Conservation (phyloP, 2,888 invertebrate genomes). For the Harpalus rufipes region DNA sequence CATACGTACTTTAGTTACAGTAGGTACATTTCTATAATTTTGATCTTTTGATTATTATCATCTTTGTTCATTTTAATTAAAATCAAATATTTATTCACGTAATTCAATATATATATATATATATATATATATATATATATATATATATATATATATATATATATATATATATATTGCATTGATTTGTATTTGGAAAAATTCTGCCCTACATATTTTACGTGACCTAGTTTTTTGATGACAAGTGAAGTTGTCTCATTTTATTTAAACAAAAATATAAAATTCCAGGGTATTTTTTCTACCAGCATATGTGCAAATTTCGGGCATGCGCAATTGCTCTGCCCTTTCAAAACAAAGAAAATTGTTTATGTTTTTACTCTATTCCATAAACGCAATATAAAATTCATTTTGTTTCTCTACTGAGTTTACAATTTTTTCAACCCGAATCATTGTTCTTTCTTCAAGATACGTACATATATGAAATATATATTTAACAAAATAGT, state of each 20-base stretch:
- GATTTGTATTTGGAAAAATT: too few relatives aligned
- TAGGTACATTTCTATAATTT: too few relatives aligned
- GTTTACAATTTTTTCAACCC: too few relatives aligned
- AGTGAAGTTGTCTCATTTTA: not conserved
- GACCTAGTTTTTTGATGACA: not conserved
- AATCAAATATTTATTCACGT: too few relatives aligned
- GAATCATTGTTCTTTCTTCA: too few relatives aligned
- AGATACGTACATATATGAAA: too few relatives aligned
- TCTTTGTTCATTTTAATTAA: too few relatives aligned
- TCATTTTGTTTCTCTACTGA: not conserved
- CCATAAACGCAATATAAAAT: not conserved
- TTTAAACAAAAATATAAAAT: conserved; percentile 16
- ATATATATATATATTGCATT: not conserved
- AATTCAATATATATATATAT: too few relatives aligned
- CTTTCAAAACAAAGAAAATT: conserved; percentile 26
- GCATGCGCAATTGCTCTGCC: conserved; percentile 11
- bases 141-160: too few relatives aligned
- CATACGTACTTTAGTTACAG: too few relatives aligned
- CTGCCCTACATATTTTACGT: not conserved
- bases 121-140: not conserved
- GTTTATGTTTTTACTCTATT: conserved; percentile 2
- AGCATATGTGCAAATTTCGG: conserved; percentile 44
- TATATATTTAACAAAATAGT: too few relatives aligned
- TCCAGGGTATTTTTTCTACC: conserved; percentile 30
- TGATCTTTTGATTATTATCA: too few relatives aligned